Evolutionary conservation across 1,140 invertebrate genomes (phyloP).

Genomic region (Tribolium madens): DNA sequence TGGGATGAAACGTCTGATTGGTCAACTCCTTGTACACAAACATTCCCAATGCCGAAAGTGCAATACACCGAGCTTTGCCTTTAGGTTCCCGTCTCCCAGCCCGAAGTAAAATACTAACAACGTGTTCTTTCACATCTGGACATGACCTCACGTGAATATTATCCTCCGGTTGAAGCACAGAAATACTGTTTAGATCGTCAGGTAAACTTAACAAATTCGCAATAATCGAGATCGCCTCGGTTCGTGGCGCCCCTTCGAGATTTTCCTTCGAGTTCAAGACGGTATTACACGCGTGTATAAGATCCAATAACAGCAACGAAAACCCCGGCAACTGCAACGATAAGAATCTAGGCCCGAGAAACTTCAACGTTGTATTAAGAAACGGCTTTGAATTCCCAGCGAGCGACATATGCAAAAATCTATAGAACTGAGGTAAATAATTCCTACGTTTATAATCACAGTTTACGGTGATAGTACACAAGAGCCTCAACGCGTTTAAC

Average conservation of each 20-base stretch:
- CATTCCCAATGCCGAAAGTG: constrained; percentile 88
- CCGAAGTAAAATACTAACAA: constrained; percentile 87
- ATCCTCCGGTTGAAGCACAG: constrained; percentile 83
- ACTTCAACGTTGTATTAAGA: constrained; percentile 71
- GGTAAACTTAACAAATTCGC: constrained; percentile 88
- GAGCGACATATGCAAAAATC: constrained; percentile 80
- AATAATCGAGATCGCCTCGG: constrained; percentile 92
- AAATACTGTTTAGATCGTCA: constrained; percentile 79
- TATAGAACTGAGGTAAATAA: constrained; percentile 90
- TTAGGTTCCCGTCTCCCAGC: constrained; percentile 90
- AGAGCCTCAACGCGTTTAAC: constrained; percentile 81
- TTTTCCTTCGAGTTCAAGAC: constrained; percentile 87
- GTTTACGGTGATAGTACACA: constrained; percentile 80
- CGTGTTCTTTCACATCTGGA: constrained; percentile 89
- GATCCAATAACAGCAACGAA: constrained; percentile 88
- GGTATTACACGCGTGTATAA: constrained; percentile 90
- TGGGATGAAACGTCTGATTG: constrained; percentile 75
- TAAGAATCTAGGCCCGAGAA: constrained; percentile 83
- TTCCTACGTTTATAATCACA: constrained; percentile 68
- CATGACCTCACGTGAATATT: constrained; percentile 79
- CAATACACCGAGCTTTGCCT: constrained; percentile 89
- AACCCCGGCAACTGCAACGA: constrained; percentile 90
- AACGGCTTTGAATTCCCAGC: constrained; percentile 73
- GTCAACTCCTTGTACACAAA: constrained; percentile 84
- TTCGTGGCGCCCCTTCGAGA: constrained; percentile 83